These are phyloP conservation scores for Ailuropoda melanoleuca DNA, from an alignment of 2,113 vertebrate species.

Conservation along the genomic window DNA sequence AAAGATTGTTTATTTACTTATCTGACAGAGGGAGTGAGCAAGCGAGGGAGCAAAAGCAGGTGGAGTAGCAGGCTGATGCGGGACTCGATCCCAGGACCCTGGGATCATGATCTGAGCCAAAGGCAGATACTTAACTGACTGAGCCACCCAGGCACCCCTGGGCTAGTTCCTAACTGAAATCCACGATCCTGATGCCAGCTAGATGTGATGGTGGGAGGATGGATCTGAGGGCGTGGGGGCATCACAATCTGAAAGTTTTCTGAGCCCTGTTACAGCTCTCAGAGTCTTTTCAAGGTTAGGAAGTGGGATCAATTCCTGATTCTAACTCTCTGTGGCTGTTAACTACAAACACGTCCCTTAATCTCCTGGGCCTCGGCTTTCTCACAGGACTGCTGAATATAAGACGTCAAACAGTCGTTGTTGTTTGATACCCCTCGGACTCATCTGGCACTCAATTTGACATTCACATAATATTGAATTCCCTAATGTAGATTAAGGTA, in stretches of 20 bases:
- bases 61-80: not conserved
- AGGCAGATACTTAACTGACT: not conserved
- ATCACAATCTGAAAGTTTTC: not conserved
- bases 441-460: not conserved
- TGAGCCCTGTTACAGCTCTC: not conserved
- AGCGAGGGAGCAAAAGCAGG: too few species aligned
- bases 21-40: too few species aligned
- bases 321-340: too few species aligned
- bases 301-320: not conserved
- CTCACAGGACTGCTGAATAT: not conserved
- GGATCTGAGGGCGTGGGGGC: too few species aligned
- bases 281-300: not conserved
- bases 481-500: not conserved
- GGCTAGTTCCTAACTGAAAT: not conserved
- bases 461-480: not conserved
- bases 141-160: not conserved
- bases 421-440: not conserved
- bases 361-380: not conserved
- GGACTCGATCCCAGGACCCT: not conserved
- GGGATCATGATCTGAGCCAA: not conserved
- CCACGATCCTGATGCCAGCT: not conserved
- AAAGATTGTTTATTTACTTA: too few species aligned
- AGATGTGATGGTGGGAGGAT: not conserved
- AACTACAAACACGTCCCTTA: not conserved
- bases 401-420: not conserved